These are phyloP conservation scores for Petrophora chlorosata DNA, from an alignment of 2,888 invertebrate genomes.

Conservation along the genomic window DNA sequence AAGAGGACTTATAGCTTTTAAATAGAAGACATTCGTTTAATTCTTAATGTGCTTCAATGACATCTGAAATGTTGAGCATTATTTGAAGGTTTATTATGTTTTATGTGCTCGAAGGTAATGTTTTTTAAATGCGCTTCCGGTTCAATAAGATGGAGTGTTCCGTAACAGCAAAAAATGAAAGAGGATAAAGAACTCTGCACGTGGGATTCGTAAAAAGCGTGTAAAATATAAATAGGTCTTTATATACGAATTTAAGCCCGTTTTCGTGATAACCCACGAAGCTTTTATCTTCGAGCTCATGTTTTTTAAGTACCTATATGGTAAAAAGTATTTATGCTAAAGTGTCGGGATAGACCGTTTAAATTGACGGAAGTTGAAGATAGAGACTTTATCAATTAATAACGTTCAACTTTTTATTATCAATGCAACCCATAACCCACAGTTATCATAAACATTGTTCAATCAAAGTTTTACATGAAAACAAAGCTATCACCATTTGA, in stretches of 20 bases:
- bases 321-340: no score
- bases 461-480: slow-evolving; percentile 33
- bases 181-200: slow-evolving; percentile 46
- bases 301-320: no score
- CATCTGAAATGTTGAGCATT: slow-evolving; percentile 58
- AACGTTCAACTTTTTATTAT: no score
- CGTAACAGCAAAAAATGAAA: slow-evolving; percentile 48
- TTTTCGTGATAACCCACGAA: not conserved
- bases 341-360: no score
- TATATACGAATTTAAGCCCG: not conserved
- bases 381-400: no score
- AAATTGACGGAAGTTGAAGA: no score
- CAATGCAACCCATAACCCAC: not conserved
- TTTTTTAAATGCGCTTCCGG: slow-evolving; percentile 71
- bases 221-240: slow-evolving; percentile 17
- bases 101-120: no score
- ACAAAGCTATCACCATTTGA: slow-evolving; percentile 34
- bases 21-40: slow-evolving; percentile 61
- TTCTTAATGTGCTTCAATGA: slow-evolving; percentile 69
- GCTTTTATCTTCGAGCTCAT: no score
- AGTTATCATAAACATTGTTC: slow-evolving; percentile 30
- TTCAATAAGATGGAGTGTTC: slow-evolving; percentile 58
- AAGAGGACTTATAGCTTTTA: slow-evolving; percentile 65
- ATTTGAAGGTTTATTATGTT: slow-evolving; percentile 52
- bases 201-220: slow-evolving; percentile 40